Percentiles rank a stretch among this genome's conserved stretches.
Evolutionary conservation across 2,797 vertebrate genomes (phyloP).

Genomic region (Hoplostethus atlanticus): DNA sequence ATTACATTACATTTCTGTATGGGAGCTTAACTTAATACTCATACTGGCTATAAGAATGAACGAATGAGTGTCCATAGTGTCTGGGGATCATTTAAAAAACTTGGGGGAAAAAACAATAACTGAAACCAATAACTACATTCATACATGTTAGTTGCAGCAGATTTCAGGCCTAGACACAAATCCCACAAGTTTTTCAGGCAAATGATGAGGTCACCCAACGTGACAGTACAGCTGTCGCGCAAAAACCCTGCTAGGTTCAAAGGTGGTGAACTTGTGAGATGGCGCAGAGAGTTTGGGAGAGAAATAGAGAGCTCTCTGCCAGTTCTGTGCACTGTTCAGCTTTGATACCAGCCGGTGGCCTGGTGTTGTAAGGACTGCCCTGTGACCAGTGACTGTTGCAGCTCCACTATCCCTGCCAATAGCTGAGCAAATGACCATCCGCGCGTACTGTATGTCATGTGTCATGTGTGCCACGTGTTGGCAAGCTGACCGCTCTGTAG

Average conservation of each 20-base stretch:
- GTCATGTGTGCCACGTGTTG: conserved; percentile 5
- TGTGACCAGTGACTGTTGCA: conserved; percentile 52
- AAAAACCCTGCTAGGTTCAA: not conserved
- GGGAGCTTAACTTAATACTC: too few relatives aligned
- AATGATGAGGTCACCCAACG: not conserved
- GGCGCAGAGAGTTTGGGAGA: conserved; percentile 41
- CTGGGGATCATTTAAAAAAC: too few relatives aligned
- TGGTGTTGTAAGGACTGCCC: conserved; percentile 54
- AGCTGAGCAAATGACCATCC: conserved; percentile 35
- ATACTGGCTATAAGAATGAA: too few relatives aligned
- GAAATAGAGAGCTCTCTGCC: conserved; percentile 38
- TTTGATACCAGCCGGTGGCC: conserved; percentile 66
- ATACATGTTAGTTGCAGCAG: not conserved
- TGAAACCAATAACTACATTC: too few relatives aligned
- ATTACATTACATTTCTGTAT: too few relatives aligned
- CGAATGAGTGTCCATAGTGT: too few relatives aligned
- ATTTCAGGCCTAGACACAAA: not conserved
- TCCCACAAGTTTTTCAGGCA: not conserved
- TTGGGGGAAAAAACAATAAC: too few relatives aligned
- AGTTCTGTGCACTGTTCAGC: conserved; percentile 26
- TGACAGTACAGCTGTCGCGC: not conserved
- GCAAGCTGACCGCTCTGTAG: conserved; percentile 28
- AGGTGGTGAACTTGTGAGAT: not conserved
- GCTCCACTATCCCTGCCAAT: conserved; percentile 40
- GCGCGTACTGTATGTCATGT: conserved; percentile 19